phyloP scores from a whole-genome alignment of 2,113 vertebrate genomes.

The Mormyrus iriodes region DNA sequence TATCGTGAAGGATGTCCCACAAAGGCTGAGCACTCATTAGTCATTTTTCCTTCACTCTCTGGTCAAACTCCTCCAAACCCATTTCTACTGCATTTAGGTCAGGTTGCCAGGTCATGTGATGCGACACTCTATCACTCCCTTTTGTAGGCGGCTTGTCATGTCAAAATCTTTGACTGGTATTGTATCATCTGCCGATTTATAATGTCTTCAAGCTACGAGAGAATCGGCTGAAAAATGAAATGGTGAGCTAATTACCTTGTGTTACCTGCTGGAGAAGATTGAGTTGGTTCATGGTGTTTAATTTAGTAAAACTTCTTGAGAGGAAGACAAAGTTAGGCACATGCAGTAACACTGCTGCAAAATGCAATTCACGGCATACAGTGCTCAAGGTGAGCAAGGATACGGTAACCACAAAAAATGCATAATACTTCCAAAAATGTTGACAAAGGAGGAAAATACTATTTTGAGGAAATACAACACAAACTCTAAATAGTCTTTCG shows the following conservation, averaged over 20 bases:
- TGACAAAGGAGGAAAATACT: background rate
- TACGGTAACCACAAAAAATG: background rate
- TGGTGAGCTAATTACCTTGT: background rate
- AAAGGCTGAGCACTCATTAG: background rate
- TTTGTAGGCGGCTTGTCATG: background rate
- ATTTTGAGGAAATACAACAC: background rate
- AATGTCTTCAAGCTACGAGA: background rate
- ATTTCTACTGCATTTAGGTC: background rate
- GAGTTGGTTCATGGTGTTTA: too few species aligned
- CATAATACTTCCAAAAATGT: background rate
- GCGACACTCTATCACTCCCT: background rate
- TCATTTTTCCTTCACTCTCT: background rate
- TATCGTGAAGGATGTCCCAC: background rate
- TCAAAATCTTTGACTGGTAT: background rate
- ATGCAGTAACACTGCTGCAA: background rate
- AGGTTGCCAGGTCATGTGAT: background rate
- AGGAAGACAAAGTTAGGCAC: too few species aligned
- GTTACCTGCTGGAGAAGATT: background rate
- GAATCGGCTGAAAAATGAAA: background rate
- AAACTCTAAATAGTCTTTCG: background rate
- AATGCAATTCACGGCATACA: background rate
- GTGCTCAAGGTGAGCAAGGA: background rate
- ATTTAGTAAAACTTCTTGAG: too few species aligned
- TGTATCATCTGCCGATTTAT: background rate
- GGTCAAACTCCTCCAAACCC: background rate